Conservation (phyloP, 2,888 invertebrate species). For the Mythimna albipuncta region DNA sequence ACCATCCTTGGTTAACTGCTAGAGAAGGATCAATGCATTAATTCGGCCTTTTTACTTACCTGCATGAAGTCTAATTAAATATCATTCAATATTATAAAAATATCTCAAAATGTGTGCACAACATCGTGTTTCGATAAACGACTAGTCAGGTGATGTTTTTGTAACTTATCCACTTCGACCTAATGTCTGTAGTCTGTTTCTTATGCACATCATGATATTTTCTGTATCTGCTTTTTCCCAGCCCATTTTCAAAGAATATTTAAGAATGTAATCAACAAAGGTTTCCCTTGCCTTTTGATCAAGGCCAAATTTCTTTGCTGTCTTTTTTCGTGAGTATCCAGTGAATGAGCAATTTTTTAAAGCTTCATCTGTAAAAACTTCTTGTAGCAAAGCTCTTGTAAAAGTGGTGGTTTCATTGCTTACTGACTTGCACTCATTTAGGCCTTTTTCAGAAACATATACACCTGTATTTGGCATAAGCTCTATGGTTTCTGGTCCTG, state of each 20-base stretch:
- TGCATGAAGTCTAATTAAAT: too few relatives aligned
- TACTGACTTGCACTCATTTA: background rate
- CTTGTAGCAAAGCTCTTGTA: constrained; percentile 13
- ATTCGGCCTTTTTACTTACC: too few relatives aligned
- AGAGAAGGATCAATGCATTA: background rate
- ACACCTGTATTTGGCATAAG: constrained; percentile 34
- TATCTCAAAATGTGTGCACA: background rate
- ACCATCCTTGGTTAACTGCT: background rate
- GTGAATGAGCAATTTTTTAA: constrained; percentile 16
- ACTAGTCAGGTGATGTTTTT: background rate
- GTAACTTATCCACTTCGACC: background rate
- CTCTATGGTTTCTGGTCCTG: constrained; percentile 12
- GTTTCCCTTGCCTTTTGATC: constrained; percentile 20
- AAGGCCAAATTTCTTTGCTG: background rate
- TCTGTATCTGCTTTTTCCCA: constrained; percentile 6
- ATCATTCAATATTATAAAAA: background rate
- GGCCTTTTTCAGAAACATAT: constrained; percentile 24
- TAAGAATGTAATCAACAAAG: constrained; percentile 11
- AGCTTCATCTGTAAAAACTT: constrained; percentile 31
- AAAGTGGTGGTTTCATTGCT: background rate
- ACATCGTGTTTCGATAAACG: constrained; percentile 14
- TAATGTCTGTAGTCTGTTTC: constrained; percentile 13
- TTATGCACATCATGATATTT: background rate
- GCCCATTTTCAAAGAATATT: constrained; percentile 1
- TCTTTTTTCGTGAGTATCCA: constrained; percentile 2